These are phyloP conservation scores for Cyclura pinguis DNA, from an alignment of 2,797 vertebrate genomes.

Conservation along the genomic window DNA sequence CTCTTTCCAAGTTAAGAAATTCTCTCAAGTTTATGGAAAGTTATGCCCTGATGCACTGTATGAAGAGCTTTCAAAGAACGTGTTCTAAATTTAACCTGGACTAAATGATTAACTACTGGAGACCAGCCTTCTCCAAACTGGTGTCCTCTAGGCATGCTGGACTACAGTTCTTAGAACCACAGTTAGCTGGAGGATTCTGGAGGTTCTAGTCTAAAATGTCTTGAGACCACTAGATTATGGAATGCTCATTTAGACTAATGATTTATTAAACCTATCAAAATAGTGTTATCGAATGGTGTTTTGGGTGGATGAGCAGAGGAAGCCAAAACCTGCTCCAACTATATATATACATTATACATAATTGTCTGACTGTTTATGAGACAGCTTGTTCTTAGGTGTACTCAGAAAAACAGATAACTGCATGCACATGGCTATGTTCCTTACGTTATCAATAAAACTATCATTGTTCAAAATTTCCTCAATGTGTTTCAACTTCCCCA, in stretches of 20 bases:
- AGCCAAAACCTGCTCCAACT: constrained; percentile 37
- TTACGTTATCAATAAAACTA: not conserved
- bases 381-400: not conserved
- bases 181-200: too few species aligned
- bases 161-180: too few species aligned
- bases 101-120: constrained; percentile 42
- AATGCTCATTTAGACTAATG: not conserved
- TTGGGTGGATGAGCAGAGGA: not conserved
- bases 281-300: constrained; percentile 23
- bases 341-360: too few species aligned
- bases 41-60: constrained; percentile 36
- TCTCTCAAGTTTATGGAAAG: constrained; percentile 55
- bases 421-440: constrained; percentile 31
- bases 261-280: constrained; percentile 47
- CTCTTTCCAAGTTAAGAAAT: constrained; percentile 40
- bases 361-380: not conserved
- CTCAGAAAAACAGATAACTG: not conserved
- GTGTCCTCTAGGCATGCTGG: too few species aligned
- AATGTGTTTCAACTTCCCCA: too few species aligned
- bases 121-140: too few species aligned
- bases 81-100: constrained; percentile 36
- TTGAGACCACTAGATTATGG: too few species aligned
- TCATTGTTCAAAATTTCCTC: too few species aligned
- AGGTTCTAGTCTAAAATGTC: too few species aligned
- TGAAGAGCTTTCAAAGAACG: constrained; percentile 65